Conservation (phyloP, 2,113 vertebrate species). For the Neodon shergylaensis region DNA sequence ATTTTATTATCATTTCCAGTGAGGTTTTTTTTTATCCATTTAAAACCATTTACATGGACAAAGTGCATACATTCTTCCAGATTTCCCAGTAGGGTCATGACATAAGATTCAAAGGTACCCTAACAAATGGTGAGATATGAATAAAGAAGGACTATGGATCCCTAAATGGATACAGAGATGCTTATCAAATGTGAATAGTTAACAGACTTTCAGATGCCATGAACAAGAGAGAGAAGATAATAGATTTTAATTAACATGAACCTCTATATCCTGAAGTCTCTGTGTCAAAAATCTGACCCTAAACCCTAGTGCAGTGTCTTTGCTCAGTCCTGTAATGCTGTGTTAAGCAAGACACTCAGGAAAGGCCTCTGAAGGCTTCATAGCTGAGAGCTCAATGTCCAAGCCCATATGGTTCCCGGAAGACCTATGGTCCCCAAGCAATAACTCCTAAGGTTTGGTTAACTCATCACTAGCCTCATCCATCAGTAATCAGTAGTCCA, state of each 20-base stretch:
- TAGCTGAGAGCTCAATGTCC: neutral
- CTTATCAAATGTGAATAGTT: neutral
- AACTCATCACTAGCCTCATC: neutral
- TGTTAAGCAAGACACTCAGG: neutral
- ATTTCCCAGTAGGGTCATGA: neutral
- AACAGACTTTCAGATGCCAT: neutral
- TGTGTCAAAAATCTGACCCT: neutral
- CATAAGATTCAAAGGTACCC: conserved; percentile 23
- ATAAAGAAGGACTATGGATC: neutral
- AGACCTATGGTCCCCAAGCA: neutral
- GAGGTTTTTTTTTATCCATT: neutral
- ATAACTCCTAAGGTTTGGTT: neutral
- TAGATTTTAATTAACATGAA: neutral
- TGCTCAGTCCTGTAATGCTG: neutral
- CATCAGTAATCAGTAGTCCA: neutral
- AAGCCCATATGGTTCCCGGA: neutral
- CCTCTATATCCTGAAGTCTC: neutral
- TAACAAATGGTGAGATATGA: neutral
- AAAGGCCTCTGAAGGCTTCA: neutral
- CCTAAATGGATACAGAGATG: neutral
- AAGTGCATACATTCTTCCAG: neutral
- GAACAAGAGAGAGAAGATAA: neutral
- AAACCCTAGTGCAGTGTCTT: neutral
- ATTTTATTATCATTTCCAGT: neutral
- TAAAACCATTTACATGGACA: conserved; percentile 22